phyloP scores from a whole-genome alignment of 2,113 vertebrate species.

The Phalacrocorax pelagicus region DNA sequence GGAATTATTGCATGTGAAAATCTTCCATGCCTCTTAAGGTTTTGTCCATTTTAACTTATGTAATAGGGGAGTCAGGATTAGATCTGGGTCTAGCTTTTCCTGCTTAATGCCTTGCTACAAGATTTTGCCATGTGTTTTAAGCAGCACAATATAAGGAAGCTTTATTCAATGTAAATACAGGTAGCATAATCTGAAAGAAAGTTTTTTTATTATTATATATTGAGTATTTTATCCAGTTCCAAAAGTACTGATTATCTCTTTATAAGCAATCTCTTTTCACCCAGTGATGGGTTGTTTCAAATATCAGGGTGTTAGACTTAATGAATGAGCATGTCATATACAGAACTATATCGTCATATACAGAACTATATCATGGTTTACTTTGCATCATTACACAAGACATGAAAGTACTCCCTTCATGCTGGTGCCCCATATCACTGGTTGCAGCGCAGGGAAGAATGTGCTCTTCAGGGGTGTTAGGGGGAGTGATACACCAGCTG shows the following conservation, averaged over 20 bases:
- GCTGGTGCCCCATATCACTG: background rate
- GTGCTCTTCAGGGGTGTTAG: background rate
- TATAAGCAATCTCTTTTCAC: background rate
- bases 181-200: background rate
- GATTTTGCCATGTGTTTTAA: background rate
- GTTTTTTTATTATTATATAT: background rate
- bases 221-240: background rate
- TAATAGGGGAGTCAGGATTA: background rate
- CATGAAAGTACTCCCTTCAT: background rate
- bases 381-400: background rate
- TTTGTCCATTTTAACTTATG: background rate
- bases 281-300: background rate
- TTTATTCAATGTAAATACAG: background rate
- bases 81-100: background rate
- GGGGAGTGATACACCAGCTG: background rate
- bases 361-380: background rate
- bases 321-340: background rate
- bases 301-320: background rate
- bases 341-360: background rate
- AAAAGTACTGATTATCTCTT: background rate
- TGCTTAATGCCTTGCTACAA: background rate
- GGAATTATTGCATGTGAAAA: background rate
- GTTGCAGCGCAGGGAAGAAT: background rate
- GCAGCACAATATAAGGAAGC: background rate
- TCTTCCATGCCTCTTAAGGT: background rate